Evolutionary conservation across 2,113 vertebrate genomes (phyloP).

Genomic region (Amia ocellicauda): DNA sequence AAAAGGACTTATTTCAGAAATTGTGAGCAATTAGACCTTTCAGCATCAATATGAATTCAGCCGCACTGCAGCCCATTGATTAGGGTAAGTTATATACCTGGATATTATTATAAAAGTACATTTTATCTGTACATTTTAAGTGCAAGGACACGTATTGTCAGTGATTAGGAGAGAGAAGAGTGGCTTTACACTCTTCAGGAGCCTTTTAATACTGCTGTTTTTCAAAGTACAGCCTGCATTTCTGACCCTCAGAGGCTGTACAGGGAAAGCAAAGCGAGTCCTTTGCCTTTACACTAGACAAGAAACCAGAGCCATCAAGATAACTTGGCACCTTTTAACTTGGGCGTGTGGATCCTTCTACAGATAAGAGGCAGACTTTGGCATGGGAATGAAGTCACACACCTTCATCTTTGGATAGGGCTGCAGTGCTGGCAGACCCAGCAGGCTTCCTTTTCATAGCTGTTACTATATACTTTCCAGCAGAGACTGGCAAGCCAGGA

Average conservation of each 20-base stretch:
- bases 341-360: slow-evolving; percentile 62
- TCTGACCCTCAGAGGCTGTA: neutral
- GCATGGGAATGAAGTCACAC: slow-evolving; percentile 66
- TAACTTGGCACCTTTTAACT: slow-evolving; percentile 71
- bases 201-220: no score
- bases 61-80: no score
- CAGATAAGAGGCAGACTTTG: slow-evolving; percentile 65
- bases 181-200: no score
- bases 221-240: no score
- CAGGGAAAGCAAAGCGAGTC: slow-evolving; percentile 1
- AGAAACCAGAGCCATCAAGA: slow-evolving; percentile 66
- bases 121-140: no score
- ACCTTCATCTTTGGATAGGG: slow-evolving; percentile 62
- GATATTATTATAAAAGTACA: no score
- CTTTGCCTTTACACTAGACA: slow-evolving; percentile 43
- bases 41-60: no score
- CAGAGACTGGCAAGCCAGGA: slow-evolving; percentile 73
- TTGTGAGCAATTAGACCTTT: no score
- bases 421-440: slow-evolving; percentile 64
- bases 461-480: slow-evolving; percentile 93
- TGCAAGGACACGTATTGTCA: no score
- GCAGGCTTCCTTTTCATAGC: slow-evolving; percentile 69
- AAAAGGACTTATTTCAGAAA: no score
- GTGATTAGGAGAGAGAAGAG: no score
- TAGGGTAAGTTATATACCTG: no score